A percentile compares a stretch with the other conserved stretches of the same genome.
Conservation (phyloP, 1,140 invertebrate species). For the Latrodectus geometricus region DNA sequence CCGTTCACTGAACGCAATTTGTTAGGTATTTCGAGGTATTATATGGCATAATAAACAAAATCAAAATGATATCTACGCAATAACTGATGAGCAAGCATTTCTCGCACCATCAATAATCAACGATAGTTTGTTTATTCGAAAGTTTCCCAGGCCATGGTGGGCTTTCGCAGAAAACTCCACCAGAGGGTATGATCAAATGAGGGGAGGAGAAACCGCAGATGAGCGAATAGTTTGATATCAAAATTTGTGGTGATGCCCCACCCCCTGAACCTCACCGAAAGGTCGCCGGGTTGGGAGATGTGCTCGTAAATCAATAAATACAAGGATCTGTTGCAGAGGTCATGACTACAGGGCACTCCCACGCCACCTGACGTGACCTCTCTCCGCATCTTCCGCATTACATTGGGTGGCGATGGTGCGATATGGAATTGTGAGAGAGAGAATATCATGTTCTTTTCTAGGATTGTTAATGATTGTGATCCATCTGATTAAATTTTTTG, state of each 20-base stretch:
- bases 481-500: background rate
- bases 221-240: conserved; percentile 45
- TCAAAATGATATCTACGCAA: too few species aligned
- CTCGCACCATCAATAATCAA: too few species aligned
- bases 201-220: conserved; percentile 1
- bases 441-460: background rate
- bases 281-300: conserved; percentile 21
- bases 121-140: too few species aligned
- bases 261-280: conserved; percentile 18
- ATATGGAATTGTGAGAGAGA: background rate
- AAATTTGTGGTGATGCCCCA: conserved; percentile 38
- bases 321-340: conserved; percentile 13
- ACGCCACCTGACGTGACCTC: conserved; percentile 37
- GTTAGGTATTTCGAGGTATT: too few species aligned
- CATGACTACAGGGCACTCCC: conserved; percentile 30
- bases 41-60: too few species aligned
- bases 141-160: too few species aligned
- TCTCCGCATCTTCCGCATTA: conserved; percentile 14
- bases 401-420: conserved; percentile 16
- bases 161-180: background rate
- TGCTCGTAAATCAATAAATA: conserved; percentile 59
- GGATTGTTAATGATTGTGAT: background rate
- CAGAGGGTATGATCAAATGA: background rate
- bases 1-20: too few species aligned
- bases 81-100: too few species aligned